Conservation (phyloP, 2,113 vertebrate genomes). For the Vireo altiloquus region DNA sequence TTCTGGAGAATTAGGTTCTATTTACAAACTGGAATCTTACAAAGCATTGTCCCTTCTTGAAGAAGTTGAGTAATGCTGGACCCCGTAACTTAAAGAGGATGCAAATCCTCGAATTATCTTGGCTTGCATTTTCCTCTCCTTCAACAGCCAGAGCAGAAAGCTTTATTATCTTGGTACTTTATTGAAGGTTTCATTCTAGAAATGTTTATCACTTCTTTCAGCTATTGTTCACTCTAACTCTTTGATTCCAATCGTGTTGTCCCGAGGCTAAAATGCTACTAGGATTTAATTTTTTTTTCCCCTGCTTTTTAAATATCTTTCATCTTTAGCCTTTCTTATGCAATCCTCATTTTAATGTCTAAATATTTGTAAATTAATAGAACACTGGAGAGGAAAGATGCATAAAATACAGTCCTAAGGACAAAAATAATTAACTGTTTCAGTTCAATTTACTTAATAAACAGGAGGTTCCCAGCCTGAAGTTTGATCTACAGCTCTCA, state of each 20-base stretch:
- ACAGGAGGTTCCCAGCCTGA: neutral
- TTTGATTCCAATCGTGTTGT: neutral
- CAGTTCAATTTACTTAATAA: neutral
- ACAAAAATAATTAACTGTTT: neutral
- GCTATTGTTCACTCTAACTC: neutral
- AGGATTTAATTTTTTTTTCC: neutral
- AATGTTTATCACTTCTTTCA: neutral
- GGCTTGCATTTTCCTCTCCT: neutral
- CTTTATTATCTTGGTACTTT: neutral
- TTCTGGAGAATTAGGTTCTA: neutral
- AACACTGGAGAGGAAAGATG: neutral
- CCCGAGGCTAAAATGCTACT: neutral
- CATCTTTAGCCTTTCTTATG: neutral
- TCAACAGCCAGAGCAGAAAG: neutral
- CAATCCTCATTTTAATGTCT: neutral
- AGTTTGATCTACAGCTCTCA: neutral
- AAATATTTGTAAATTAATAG: neutral
- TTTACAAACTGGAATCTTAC: neutral
- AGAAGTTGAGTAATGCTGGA: neutral
- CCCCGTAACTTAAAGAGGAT: neutral
- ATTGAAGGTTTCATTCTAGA: neutral
- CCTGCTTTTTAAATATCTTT: neutral
- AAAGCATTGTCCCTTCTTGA: neutral
- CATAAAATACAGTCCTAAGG: neutral
- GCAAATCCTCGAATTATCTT: neutral